These are phyloP conservation scores for Mus minutoides DNA, from an alignment of 2,797 vertebrate species.

Conservation along the genomic window DNA sequence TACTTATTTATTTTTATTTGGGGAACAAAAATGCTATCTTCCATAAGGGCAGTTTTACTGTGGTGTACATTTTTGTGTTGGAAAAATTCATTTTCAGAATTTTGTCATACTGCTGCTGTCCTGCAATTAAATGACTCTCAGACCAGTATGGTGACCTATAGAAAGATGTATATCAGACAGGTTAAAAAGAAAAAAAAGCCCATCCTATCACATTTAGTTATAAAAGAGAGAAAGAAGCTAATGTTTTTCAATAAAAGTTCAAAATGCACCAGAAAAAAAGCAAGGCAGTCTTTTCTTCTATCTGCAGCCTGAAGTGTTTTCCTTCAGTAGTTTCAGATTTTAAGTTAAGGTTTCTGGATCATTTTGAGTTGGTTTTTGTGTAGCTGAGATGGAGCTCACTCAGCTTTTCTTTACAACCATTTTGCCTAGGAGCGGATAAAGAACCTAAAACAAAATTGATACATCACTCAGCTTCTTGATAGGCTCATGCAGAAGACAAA, in stretches of 20 bases:
- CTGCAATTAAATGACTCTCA: constrained; percentile 2
- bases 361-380: not conserved
- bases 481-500: not conserved
- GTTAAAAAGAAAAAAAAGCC: not conserved
- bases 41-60: constrained; percentile 45
- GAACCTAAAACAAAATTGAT: not conserved
- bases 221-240: not conserved
- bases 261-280: constrained; percentile 50
- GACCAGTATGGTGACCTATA: not conserved
- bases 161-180: constrained; percentile 25
- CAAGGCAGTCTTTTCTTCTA: not conserved
- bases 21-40: constrained; percentile 33
- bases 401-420: not conserved
- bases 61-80: constrained; percentile 30
- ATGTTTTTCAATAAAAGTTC: constrained; percentile 64
- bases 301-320: not conserved
- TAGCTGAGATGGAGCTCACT: not conserved
- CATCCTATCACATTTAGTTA: constrained; percentile 61
- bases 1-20: constrained; percentile 28
- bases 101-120: constrained; percentile 50
- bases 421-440: not conserved
- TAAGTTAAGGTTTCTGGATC: not conserved
- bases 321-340: not conserved
- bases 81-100: constrained; percentile 59
- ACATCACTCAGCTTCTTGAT: not conserved